Base-by-base conservation (phyloP, 1,140 invertebrate species). In the Hylaeus anthracinus region DNA sequence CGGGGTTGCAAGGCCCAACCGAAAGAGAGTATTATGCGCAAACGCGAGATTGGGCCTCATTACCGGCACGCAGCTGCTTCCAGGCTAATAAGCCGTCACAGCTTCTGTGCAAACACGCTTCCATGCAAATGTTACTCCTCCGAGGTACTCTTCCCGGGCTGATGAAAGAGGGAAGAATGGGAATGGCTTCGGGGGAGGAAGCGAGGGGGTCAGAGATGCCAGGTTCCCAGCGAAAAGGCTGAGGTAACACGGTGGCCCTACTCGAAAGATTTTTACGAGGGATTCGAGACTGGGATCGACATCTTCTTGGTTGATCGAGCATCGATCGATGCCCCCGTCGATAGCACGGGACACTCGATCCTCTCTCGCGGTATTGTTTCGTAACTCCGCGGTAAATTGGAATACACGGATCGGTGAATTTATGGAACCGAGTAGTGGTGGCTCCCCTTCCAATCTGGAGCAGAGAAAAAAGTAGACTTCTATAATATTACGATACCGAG, bases 11-110 rank as follows among this genome's bases (percentile, higher is more conserved):
- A 64, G 79, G 26, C 60, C 63, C 60, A 39, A 41, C n/a, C 79
- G 41, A 51, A 67, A 67, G 45, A 51, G 70, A 76, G 88, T 86
- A 91, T 91, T 91, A 92, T 91, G 88, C 88, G 88, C 86, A 89
- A 90, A 90, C 81, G 82, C 82, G 76, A 89, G 88, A 90, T 91
- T 89, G 83, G 86, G 74, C 88, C 91, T 93, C 91, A 92, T 93
- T 93, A 93, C 89, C 89, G 83, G 90, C 92, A 93, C 91, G 92
- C 92, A 93, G 91, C 92, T 92, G 92, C 91, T 90, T 78, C 79
- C 79, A 83, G 81, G 86, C 91, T 93, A 93, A 93, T 93, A 93
- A 93, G 92, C 91, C 90, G 89, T 92, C 92, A 90, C 90, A 90
- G 91, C 91, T 92, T 89, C 91, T 91, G 92, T 91, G 86, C 87